These are phyloP conservation scores for Mus spicilegus DNA, from an alignment of 2,113 vertebrate genomes.

Conservation along the genomic window DNA sequence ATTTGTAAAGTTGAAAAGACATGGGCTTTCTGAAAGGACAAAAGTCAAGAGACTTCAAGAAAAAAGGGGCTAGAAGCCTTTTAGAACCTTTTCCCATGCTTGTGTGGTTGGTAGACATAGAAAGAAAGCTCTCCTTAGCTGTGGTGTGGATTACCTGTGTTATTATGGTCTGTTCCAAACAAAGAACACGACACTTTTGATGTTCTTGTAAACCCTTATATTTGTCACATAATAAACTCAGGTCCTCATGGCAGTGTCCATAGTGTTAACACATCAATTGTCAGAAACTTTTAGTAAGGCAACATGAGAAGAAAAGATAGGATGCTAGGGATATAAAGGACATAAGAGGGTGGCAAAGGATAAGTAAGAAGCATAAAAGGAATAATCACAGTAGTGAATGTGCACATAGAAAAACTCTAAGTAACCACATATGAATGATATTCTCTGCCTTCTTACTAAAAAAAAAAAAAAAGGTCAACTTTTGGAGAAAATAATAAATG, in stretches of 20 bases:
- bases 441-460: background rate
- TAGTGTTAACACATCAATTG: background rate
- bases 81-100: background rate
- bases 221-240: background rate
- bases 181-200: background rate
- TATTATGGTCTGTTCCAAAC: conserved; percentile 12
- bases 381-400: background rate
- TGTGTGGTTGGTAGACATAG: background rate
- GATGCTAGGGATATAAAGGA: background rate
- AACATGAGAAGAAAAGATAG: background rate
- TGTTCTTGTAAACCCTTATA: background rate
- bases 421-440: background rate
- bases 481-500: background rate
- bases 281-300: background rate
- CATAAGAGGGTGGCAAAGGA: background rate
- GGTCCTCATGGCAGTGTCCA: background rate
- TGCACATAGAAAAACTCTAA: background rate
- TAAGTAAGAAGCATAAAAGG: background rate
- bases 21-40: conserved; percentile 6
- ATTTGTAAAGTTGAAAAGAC: conserved; percentile 46
- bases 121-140: conserved; percentile 39
- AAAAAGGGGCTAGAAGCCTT: conserved; percentile 22
- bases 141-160: background rate
- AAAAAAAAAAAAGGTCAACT: background rate
- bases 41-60: background rate